These are phyloP conservation scores for Lasioglossum malachurum DNA, from an alignment of 2,888 invertebrate species.

Conservation along the genomic window DNA sequence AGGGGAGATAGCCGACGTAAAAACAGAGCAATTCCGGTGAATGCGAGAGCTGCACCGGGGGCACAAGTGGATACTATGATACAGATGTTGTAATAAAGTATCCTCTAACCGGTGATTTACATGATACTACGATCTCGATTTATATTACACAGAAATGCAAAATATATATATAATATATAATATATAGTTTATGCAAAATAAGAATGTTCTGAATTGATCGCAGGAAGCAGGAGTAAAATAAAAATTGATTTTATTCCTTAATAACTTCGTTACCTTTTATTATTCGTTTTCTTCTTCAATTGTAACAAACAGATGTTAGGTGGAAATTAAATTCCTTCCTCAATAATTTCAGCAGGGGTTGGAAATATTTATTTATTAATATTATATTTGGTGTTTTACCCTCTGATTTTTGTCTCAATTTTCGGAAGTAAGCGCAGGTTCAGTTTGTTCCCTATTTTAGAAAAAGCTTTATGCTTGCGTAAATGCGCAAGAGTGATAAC, in stretches of 20 bases:
- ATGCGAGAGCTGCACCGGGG: not conserved
- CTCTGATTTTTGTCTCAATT: not conserved
- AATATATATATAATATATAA: no score
- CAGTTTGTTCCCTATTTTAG: not conserved
- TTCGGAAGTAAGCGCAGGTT: not conserved
- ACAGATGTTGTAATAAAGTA: not conserved
- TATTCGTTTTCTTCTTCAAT: not conserved
- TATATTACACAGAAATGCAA: not conserved
- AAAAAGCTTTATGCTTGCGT: not conserved
- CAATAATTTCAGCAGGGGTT: not conserved
- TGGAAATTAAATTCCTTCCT: not conserved
- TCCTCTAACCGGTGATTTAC: not conserved
- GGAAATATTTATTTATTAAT: not conserved
- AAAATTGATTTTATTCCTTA: no score
- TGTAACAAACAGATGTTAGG: not conserved
- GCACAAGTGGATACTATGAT: not conserved
- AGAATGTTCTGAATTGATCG: no score
- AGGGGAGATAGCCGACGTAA: not conserved
- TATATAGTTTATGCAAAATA: no score
- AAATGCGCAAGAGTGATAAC: conserved; percentile 20
- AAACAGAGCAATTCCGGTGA: not conserved
- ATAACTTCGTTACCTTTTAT: not conserved
- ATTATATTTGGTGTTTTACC: not conserved
- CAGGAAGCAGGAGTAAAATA: no score
- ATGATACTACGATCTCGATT: not conserved